A percentile compares a stretch with the other conserved stretches of the same genome.
Evolutionary conservation across 2,888 invertebrate genomes (phyloP).

Genomic region (Digitonthophagus gazella): DNA sequence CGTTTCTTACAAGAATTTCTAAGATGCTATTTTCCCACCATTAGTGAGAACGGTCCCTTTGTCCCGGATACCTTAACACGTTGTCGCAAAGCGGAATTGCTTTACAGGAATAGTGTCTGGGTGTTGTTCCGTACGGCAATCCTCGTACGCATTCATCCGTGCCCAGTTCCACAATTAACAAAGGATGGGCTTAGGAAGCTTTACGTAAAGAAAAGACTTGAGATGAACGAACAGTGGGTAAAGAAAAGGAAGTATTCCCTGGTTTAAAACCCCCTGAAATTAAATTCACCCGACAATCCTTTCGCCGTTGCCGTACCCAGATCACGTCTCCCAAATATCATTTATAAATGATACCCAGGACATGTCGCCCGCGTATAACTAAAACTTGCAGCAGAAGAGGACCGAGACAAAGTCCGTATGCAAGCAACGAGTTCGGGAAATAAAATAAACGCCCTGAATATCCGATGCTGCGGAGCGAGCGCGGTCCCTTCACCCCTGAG

Average conservation of each 20-base stretch:
- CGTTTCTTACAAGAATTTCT: not conserved
- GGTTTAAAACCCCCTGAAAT: not conserved
- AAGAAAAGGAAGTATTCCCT: not conserved
- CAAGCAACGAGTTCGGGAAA: not conserved
- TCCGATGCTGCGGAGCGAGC: conserved; percentile 2
- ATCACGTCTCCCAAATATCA: conserved; percentile 12
- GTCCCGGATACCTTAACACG: not conserved
- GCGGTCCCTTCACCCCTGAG: not conserved
- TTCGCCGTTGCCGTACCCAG: not conserved
- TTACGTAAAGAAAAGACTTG: not conserved
- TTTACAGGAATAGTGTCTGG: not conserved
- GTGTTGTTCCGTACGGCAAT: not conserved
- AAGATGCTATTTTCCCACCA: not conserved
- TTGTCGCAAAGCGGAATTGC: not conserved
- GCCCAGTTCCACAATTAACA: not conserved
- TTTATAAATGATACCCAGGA: conserved; percentile 15
- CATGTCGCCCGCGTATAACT: conserved; percentile 4
- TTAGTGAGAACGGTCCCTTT: not conserved
- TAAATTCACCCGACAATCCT: not conserved
- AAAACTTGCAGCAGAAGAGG: not conserved
- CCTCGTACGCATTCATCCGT: not conserved
- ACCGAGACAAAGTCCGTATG: conserved; percentile 5
- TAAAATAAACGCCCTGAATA: conserved; percentile 11
- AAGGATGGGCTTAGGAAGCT: not conserved
- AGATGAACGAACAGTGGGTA: not conserved